Evolutionary conservation across 2,113 vertebrate genomes (phyloP), one percentile per base, ranked within the genome.

Genomic region (Tachycineta bicolor): DNA sequence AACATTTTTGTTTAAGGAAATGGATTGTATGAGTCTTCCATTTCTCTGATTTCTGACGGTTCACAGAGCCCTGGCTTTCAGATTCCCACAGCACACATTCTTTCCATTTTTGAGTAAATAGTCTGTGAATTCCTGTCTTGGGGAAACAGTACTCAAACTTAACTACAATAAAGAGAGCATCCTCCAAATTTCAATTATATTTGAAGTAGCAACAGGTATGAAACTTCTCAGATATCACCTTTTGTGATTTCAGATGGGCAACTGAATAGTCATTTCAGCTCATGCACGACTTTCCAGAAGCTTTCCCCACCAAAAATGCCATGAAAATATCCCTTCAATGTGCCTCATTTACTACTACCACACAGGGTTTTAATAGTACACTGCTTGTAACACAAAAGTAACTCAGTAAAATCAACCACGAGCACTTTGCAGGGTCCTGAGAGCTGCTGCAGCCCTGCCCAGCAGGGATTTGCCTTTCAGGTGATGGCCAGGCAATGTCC

Each of bases 301-400:
- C 9, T 49, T 70, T 67, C 10, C 31, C 15, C 22, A n/a, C 12
- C 33, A 47, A 60, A 44, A 83, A 49, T 22, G 26, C n/a, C 24
- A 22, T 58, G 16, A 70, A 80, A 95, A 58, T 9, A 44, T 3
- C 34, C 12, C 22, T 10, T 79, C 46, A n/a, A 2, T 2, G 0
- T 41, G 9, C 34, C 22, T 49, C 28, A 5, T 47, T 67, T 52
- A 11, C 43, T 28, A 1, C 20, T 60, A 11, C 37, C 17, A 10
- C 18, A 4, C 3, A 49, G 22, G 60, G 7, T 34, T 43, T 44
- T 17, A 11, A 14, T 5, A 13, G 28, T 4, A 17, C 0, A 0
- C 33, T 49, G 53, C 11, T 25, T 46, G 10, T 46, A 52, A n/a
- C 34, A 74, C 67, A 49, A 29, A 37, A 5, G 31, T 6, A 24